Evolutionary conservation across 2,113 vertebrate species (phyloP), one percentile per base, ranked within the genome.

Genomic region (Cebus imitator): DNA sequence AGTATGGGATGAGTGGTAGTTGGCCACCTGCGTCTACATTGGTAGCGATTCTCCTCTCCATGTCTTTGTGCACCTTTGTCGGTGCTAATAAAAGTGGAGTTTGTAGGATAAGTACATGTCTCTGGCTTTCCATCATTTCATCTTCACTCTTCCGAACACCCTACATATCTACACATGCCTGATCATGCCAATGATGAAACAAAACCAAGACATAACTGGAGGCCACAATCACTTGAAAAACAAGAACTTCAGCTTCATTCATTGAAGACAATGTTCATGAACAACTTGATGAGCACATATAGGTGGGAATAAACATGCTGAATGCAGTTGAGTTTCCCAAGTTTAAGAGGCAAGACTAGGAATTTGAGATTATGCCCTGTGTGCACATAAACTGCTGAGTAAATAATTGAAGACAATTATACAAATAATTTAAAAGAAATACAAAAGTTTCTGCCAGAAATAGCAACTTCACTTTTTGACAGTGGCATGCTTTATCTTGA

Each of bases 51-150:
- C 35, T 48, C 35, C 45, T n/a, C 66, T 52, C 23, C 6, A 8
- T 12, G 10, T 30, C 37, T 12, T 16, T 10, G 16, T 2, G 1
- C 16, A 11, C 14, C 8, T 30, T 45, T 5, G 2, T 9, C 11
- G 17, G 13, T 64, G 78, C 25, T 52, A 70, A 55, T 68, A 12
- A 43, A 57, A 32, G 48, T 17, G 32, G 3, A 76, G 32, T 23
- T 20, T 68, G 57, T 5, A 37, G 16, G 30, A 13, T 57, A 14
- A 30, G 35, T 32, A 66, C 45, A 1, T 9, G 21, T 43, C 37
- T 52, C 37, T 9, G 4, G 20, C 32, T 5, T 61, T 43, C 35
- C 7, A 3, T n/a, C 25, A 8, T 20, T 20, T 23, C 2, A 21
- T 70, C 52, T 40, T 32, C 16, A 21, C 8, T 25, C 20, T 35